Conservation (phyloP, 2,888 invertebrate genomes). For the Ischnura elegans region DNA sequence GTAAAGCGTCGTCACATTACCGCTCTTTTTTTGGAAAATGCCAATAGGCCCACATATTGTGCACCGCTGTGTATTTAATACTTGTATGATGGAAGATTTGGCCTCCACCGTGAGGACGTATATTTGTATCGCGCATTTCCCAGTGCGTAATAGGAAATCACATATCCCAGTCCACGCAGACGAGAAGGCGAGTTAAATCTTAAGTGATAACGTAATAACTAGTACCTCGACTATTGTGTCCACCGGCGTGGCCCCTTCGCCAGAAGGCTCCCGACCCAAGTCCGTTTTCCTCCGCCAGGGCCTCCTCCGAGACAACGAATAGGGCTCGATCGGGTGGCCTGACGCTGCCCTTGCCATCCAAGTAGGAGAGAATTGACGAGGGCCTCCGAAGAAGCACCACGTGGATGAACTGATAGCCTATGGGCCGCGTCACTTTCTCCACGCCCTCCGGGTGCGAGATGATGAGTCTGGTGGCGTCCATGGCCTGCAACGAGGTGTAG, state of each 20-base stretch:
- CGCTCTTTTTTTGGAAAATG: no score
- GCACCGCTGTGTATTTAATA: no score
- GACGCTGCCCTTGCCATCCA: conserved; percentile 7
- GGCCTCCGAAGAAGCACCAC: not conserved
- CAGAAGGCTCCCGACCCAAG: not conserved
- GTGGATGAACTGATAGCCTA: conserved; percentile 36
- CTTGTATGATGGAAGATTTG: no score
- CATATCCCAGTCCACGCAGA: no score
- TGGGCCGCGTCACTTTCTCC: not conserved
- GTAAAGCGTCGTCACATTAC: no score
- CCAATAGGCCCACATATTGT: no score
- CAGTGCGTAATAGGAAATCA: no score
- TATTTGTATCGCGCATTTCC: no score
- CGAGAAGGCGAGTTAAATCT: no score
- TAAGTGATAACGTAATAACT: no score
- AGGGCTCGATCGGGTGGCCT: not conserved
- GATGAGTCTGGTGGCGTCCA: not conserved
- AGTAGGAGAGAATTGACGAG: not conserved
- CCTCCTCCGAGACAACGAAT: not conserved
- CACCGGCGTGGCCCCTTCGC: not conserved
- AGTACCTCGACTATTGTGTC: no score
- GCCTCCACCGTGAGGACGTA: no score
- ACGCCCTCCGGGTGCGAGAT: not conserved
- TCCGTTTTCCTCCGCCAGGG: not conserved
- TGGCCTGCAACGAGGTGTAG: not conserved